phyloP scores from a whole-genome alignment of 2,113 vertebrate species.

The Albula goreensis region DNA sequence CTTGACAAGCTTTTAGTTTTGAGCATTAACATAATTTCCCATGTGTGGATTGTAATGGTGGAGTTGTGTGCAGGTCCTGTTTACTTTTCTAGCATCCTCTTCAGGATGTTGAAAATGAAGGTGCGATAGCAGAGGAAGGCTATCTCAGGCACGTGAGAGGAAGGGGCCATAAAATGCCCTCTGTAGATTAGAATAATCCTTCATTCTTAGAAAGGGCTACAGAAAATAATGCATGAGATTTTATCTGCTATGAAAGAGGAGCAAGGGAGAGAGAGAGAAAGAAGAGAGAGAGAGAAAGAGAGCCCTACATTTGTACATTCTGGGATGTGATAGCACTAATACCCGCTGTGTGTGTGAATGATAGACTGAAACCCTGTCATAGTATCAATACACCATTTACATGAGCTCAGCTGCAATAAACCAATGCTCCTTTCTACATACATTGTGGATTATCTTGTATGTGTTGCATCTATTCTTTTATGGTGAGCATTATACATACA shows the following conservation, averaged over 20 bases:
- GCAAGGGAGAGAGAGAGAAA: background rate
- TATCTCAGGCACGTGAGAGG: background rate
- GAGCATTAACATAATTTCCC: slow-evolving; percentile 77
- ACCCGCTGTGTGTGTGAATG: no score
- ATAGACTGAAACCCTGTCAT: no score
- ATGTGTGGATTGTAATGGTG: slow-evolving; percentile 75
- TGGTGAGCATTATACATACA: no score
- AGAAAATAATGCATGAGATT: background rate
- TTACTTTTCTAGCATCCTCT: background rate
- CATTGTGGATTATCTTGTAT: background rate
- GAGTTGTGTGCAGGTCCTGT: slow-evolving; percentile 40
- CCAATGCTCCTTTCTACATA: no score
- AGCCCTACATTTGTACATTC: background rate
- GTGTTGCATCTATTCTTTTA: background rate
- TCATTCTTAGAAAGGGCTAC: background rate
- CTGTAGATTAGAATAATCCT: background rate
- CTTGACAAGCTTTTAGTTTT: slow-evolving; percentile 81
- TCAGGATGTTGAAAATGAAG: background rate
- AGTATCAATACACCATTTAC: no score
- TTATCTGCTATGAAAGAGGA: no score
- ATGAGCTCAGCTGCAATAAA: no score
- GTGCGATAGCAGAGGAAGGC: background rate
- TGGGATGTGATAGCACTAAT: no score
- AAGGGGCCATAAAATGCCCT: background rate
- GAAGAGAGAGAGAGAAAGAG: background rate